Evolutionary conservation across 2,888 invertebrate genomes (phyloP).

Genomic region (Orchestes rusci): DNA sequence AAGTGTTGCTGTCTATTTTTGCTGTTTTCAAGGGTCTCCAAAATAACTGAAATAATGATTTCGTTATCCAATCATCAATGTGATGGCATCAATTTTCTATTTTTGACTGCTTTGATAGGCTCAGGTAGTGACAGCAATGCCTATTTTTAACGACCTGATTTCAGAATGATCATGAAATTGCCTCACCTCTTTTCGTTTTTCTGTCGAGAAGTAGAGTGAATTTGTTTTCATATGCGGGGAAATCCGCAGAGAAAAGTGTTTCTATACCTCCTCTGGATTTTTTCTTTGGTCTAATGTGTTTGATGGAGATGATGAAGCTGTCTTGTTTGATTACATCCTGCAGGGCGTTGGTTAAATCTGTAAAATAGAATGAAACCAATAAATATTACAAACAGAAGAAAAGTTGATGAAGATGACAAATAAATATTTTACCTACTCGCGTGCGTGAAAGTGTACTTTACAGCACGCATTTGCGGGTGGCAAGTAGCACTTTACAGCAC

Average conservation of each 20-base stretch:
- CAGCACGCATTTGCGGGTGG: no score
- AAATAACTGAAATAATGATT: slow-evolving; percentile 49
- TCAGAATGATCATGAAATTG: background rate
- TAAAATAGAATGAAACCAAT: slow-evolving; percentile 22
- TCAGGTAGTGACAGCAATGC: background rate
- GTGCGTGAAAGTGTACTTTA: no score
- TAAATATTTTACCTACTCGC: no score
- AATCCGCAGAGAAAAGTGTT: slow-evolving; percentile 51
- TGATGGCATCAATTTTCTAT: background rate
- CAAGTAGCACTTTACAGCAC: no score
- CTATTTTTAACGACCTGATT: background rate
- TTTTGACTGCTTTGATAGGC: background rate
- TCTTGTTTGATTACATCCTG: slow-evolving; percentile 48
- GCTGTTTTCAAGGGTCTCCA: slow-evolving; percentile 56
- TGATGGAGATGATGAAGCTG: slow-evolving; percentile 48
- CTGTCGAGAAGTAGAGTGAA: slow-evolving; percentile 51
- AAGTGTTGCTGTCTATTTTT: slow-evolving; percentile 55
- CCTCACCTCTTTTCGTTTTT: slow-evolving; percentile 47
- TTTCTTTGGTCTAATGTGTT: slow-evolving; percentile 48
- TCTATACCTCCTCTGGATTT: slow-evolving; percentile 44
- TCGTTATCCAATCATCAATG: background rate
- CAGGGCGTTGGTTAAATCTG: slow-evolving; percentile 47
- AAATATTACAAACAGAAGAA: no score
- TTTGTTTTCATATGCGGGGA: slow-evolving; percentile 48
- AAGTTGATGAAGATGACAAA: no score